phyloP scores from a whole-genome alignment of 1,140 invertebrate genomes.

The Hylyphantes graminicola region DNA sequence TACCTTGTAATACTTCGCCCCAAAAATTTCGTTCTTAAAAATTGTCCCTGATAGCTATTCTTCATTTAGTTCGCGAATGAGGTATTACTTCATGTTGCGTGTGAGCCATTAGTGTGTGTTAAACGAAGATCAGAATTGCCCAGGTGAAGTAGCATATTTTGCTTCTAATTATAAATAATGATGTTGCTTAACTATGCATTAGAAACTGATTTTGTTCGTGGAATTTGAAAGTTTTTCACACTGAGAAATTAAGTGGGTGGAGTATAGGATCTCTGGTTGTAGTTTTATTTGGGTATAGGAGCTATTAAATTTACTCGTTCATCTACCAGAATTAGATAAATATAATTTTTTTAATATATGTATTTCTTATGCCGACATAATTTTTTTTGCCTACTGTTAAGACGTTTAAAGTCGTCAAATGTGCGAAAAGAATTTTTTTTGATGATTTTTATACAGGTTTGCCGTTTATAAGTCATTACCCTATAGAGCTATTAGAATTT shows the following conservation, averaged over 20 bases:
- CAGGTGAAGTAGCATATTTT: slow-evolving; percentile 10
- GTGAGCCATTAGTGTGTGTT: neutral
- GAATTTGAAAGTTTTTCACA: neutral
- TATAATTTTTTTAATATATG: no score
- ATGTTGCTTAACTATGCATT: slow-evolving; percentile 11
- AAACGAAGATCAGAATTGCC: slow-evolving; percentile 1
- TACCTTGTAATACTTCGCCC: neutral
- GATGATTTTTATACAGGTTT: no score
- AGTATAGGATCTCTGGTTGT: slow-evolving; percentile 9
- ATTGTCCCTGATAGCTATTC: neutral
- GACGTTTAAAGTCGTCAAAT: no score
- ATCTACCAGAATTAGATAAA: no score
- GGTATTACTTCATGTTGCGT: slow-evolving; percentile 1
- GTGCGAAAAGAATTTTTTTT: no score
- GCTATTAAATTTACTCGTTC: no score
- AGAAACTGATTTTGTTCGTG: neutral
- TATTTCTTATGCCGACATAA: no score
- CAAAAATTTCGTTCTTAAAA: slow-evolving; percentile 8
- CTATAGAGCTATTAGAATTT: no score
- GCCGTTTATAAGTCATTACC: no score
- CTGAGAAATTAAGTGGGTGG: slow-evolving; percentile 16
- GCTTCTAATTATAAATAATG: slow-evolving; percentile 28
- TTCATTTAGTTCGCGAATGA: neutral
- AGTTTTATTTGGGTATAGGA: no score
- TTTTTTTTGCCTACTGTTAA: no score